Conservation (phyloP, 1,140 invertebrate genomes). For the Spodoptera frugiperda region DNA sequence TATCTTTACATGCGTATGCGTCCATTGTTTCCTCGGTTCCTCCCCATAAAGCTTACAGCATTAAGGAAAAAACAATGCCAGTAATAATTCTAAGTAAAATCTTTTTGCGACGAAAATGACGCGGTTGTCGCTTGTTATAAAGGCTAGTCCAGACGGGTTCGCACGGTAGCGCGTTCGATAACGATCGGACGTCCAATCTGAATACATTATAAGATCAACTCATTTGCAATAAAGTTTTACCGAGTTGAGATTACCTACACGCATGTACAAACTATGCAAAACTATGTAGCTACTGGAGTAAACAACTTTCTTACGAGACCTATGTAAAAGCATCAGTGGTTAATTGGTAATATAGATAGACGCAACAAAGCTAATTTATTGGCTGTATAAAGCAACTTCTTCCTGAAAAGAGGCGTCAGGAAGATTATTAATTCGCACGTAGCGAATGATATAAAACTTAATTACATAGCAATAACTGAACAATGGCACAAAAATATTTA, state of each 20-base stretch:
- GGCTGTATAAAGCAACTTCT: too few relatives aligned
- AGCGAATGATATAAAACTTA: neutral
- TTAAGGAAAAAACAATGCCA: neutral
- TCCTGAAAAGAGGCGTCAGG: too few relatives aligned
- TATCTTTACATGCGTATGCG: neutral
- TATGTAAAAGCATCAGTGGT: too few relatives aligned
- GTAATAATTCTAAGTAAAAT: constrained; percentile 20
- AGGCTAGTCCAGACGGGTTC: neutral
- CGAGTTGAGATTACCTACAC: neutral
- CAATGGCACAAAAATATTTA: constrained; percentile 19
- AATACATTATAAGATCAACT: constrained; percentile 9
- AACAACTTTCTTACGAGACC: too few relatives aligned
- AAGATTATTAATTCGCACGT: neutral
- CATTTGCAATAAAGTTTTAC: constrained; percentile 21
- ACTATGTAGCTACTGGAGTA: too few relatives aligned
- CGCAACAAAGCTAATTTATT: too few relatives aligned
- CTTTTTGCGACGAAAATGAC: constrained; percentile 24
- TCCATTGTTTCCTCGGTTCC: neutral
- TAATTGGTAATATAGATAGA: too few relatives aligned
- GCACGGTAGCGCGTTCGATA: constrained; percentile 4
- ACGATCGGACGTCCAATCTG: constrained; percentile 13
- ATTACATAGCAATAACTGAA: constrained; percentile 12
- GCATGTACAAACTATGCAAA: neutral
- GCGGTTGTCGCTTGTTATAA: neutral
- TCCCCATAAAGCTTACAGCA: neutral